Conservation (phyloP, 2,888 invertebrate species). For the Drosophila austrosaltans region DNA sequence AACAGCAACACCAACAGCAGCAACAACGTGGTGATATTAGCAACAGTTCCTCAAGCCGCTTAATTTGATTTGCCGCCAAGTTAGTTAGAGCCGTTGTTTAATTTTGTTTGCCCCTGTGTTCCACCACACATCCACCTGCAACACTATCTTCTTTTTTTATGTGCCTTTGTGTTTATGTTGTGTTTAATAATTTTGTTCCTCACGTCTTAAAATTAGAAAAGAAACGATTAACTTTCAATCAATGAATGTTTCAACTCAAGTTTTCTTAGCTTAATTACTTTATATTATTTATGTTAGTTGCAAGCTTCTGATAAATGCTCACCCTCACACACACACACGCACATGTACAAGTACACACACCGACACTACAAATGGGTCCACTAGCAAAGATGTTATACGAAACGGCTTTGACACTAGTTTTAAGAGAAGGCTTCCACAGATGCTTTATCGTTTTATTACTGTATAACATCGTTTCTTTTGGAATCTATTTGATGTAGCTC, state of each 20-base stretch:
- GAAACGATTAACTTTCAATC: background rate
- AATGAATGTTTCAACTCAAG: background rate
- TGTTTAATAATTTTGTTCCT: conserved; percentile 8
- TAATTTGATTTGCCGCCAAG: conserved; percentile 82
- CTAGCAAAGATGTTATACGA: conserved; percentile 7
- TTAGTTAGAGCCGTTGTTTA: conserved; percentile 77
- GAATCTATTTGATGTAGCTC: conserved; percentile 23
- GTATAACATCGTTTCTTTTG: background rate
- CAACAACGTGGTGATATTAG: conserved; percentile 80
- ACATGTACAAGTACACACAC: conserved; percentile 24
- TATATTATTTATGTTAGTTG: conserved; percentile 17
- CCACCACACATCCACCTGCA: conserved; percentile 31
- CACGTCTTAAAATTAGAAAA: background rate
- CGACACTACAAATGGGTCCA: conserved; percentile 12
- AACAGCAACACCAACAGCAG: conserved; percentile 70
- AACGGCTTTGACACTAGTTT: background rate
- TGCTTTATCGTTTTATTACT: too few species aligned
- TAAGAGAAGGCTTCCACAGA: background rate
- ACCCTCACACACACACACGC: conserved; percentile 23
- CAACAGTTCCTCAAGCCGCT: conserved; percentile 81
- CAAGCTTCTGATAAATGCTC: conserved; percentile 32
- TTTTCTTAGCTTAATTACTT: conserved; percentile 5
- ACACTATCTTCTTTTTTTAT: conserved; percentile 23
- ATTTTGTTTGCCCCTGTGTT: conserved; percentile 44
- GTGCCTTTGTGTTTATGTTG: conserved; percentile 16